Base-by-base conservation (phyloP, 1,140 invertebrate species). In the Eufriesea mexicana region DNA sequence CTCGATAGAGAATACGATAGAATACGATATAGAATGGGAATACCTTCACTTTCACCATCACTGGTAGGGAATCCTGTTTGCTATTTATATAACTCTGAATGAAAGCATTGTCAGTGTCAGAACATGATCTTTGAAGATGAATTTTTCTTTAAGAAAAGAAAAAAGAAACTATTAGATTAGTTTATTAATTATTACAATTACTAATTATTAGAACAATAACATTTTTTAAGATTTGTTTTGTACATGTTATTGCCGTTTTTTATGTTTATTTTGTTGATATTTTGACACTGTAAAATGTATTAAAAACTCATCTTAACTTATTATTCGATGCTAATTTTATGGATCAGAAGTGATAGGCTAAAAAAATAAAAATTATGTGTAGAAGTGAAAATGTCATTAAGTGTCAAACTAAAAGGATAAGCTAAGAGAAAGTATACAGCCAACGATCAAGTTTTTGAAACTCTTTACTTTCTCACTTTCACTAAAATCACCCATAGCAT, bases 21-120 rank as follows among this genome's bases (percentile, higher is more conserved):
- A 54, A 23, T 42, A 7, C 51, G 28, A 45, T 23, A 14, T 35
- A 23, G 14, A 45, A 45, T 20, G 35, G 25, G 28, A 55, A 61
- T 20, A 49, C 49, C 59, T 82, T 78, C 72, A 76, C 87, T 88
- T 88, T 88, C 86, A 75, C 66, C 20, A 18, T 20, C 23, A 67
- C 20, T n/a, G 45, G 16, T 42, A 59, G 42, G 76, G 86, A 85
- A 87, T 85, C 55, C 28, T 20, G 62, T 59, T 47, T 70, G 5
- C 8, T 9, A 9, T 67, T 79, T 82, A 70, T 70, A 61, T 75
- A 86, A 84, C 35, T 57, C 23, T 28, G 9, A 42, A 74, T 18
- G 64, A 68, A 49, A 35, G 20, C 61, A 84, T 35, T 66, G 45
- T 55, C 81, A 86, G 68, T 80, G 72, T 68, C 72, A 80, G 2